Evolutionary conservation across 2,113 vertebrate species (phyloP).

Genomic region (Camelus dromedarius): DNA sequence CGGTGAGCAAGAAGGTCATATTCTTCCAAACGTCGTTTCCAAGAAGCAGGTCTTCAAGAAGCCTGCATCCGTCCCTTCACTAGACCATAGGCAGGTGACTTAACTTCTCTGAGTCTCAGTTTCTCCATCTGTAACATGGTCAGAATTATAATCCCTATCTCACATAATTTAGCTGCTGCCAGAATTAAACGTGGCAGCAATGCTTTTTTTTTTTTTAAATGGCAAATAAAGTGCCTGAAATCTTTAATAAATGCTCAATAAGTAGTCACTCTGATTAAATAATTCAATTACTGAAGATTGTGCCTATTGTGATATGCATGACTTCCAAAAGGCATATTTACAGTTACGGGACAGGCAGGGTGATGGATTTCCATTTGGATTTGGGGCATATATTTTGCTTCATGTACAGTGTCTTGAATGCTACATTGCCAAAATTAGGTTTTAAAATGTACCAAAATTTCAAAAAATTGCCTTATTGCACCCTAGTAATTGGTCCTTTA

Average conservation of each 20-base stretch:
- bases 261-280: not conserved
- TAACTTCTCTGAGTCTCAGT: not conserved
- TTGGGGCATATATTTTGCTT: not conserved
- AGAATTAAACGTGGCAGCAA: not conserved
- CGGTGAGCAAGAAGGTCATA: not conserved
- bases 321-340: not conserved
- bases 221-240: not conserved
- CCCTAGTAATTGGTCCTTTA: not conserved
- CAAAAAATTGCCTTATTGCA: not conserved
- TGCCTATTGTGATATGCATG: not conserved
- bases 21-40: not conserved
- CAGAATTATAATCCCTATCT: not conserved
- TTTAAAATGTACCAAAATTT: slow-evolving; percentile 11
- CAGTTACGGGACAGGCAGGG: not conserved
- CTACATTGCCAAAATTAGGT: not conserved
- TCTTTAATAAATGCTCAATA: not conserved
- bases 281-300: not conserved
- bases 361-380: not conserved
- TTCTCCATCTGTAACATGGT: not conserved
- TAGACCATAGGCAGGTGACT: not conserved
- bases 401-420: not conserved
- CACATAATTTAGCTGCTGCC: not conserved
- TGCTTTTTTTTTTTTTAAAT: too few relatives aligned
- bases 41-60: not conserved
- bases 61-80: not conserved